Percentiles rank a stretch among this genome's conserved stretches.
Conservation (phyloP, 92 coral and sea anemone genomes). For the Isaurus tuberculatus region DNA sequence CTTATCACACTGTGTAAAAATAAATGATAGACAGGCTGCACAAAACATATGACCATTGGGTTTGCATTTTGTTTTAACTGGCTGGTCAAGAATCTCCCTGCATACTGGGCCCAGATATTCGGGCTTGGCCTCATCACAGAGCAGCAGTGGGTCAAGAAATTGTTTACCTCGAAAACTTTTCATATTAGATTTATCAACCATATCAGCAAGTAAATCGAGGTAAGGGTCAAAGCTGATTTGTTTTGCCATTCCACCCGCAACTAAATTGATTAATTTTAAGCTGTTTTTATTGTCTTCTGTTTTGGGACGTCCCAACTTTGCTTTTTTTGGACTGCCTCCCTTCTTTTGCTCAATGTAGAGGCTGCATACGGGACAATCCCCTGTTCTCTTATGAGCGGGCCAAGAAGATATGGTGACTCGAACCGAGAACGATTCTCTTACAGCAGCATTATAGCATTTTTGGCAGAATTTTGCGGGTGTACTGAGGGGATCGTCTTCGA, state of each 20-base stretch:
- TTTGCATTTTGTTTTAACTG: conserved; percentile 31
- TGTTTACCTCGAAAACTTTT: neutral
- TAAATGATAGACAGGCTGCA: conserved; percentile 13
- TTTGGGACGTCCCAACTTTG: conserved; percentile 8
- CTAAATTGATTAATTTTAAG: neutral
- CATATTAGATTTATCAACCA: neutral
- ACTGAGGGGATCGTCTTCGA: neutral
- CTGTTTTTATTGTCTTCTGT: neutral
- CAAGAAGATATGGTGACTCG: conserved; percentile 2
- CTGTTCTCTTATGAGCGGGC: neutral
- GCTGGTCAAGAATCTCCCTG: conserved; percentile 20
- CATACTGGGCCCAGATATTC: neutral
- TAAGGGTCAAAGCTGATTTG: conserved; percentile 7
- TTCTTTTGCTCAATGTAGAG: conserved; percentile 12
- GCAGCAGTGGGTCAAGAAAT: neutral
- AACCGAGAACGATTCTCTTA: neutral
- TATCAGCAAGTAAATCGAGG: neutral
- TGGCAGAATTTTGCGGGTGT: conserved; percentile 23
- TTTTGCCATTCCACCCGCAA: conserved; percentile 6
- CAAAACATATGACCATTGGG: conserved; percentile 15
- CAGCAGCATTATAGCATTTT: conserved; percentile 23
- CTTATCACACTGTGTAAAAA: neutral
- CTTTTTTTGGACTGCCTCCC: conserved; percentile 8
- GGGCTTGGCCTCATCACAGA: conserved; percentile 7
- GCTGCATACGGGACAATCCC: neutral